Percentiles rank a stretch among this genome's conserved stretches.
phyloP scores from a whole-genome alignment of 2,113 vertebrate species.

The Salvelinus namaycush region DNA sequence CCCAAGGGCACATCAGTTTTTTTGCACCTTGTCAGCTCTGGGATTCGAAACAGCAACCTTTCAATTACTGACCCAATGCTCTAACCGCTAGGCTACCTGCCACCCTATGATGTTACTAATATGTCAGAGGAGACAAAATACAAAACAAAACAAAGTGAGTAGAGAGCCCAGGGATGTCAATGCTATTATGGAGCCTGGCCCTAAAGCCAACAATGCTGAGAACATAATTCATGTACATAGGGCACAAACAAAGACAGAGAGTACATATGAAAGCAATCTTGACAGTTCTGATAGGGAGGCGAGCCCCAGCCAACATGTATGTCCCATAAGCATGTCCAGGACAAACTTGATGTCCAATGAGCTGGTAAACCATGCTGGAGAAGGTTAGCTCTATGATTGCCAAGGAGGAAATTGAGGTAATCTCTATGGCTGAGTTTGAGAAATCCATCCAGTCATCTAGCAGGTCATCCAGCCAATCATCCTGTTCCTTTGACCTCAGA shows the following conservation, averaged over 20 bases:
- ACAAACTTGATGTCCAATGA: neutral
- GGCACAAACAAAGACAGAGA: neutral
- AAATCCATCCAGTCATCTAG: neutral
- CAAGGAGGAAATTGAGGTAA: neutral
- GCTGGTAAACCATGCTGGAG: slow-evolving; percentile 4
- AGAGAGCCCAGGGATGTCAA: too few species aligned
- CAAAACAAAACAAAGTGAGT: neutral
- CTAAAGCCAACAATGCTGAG: too few species aligned
- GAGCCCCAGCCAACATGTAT: neutral
- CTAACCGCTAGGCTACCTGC: too few species aligned
- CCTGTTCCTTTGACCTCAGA: neutral
- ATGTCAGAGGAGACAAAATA: neutral
- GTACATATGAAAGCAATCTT: neutral
- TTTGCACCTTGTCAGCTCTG: too few species aligned
- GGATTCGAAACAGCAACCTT: too few species aligned
- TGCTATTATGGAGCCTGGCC: too few species aligned
- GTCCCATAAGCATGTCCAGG: neutral
- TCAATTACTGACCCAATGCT: too few species aligned
- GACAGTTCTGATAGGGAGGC: neutral
- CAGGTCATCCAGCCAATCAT: neutral
- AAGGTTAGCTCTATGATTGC: neutral
- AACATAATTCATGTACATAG: too few species aligned
- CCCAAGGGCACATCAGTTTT: too few species aligned
- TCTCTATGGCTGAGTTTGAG: neutral
- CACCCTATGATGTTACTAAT: neutral